These are phyloP conservation scores for Brachypalpus laphriformis DNA, from an alignment of 2,888 invertebrate genomes.

Conservation along the genomic window DNA sequence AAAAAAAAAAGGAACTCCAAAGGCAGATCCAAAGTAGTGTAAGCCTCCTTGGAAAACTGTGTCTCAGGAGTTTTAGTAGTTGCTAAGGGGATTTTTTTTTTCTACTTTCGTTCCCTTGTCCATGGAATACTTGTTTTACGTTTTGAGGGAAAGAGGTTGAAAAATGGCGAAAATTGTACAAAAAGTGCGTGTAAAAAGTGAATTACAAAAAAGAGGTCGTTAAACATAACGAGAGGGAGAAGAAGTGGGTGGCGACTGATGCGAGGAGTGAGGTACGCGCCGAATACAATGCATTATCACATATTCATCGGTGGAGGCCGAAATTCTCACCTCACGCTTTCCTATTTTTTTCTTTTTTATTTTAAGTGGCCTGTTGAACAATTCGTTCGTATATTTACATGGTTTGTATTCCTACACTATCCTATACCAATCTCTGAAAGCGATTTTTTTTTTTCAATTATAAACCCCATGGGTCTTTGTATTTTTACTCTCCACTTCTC, in stretches of 20 bases:
- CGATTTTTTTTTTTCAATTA: constrained; percentile 2
- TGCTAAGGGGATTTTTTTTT: constrained; percentile 68
- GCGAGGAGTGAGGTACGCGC: constrained; percentile 7
- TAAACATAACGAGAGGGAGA: constrained; percentile 2
- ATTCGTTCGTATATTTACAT: constrained; percentile 18
- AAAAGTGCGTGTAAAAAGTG: constrained; percentile 58
- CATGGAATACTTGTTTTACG: constrained; percentile 60
- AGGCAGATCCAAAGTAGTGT: constrained; percentile 18
- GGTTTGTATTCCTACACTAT: constrained; percentile 9
- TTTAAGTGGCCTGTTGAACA: constrained; percentile 72
- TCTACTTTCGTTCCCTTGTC: constrained; percentile 10
- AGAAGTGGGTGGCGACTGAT: neutral
- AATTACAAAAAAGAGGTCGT: constrained; percentile 17
- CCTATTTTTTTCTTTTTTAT: constrained; percentile 14
- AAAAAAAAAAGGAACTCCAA: constrained; percentile 44
- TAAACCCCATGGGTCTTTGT: constrained; percentile 22
- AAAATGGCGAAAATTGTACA: constrained; percentile 65
- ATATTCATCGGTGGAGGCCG: constrained; percentile 27
- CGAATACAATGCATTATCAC: constrained; percentile 42
- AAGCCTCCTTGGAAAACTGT: constrained; percentile 68
- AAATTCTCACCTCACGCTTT: constrained; percentile 33
- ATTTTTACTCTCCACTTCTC: constrained; percentile 11
- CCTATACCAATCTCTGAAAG: neutral
- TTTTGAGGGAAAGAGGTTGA: constrained; percentile 37
- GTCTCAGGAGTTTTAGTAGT: constrained; percentile 62